Evolutionary conservation across 2,888 invertebrate genomes (phyloP).

Genomic region (Tipula confusa): DNA sequence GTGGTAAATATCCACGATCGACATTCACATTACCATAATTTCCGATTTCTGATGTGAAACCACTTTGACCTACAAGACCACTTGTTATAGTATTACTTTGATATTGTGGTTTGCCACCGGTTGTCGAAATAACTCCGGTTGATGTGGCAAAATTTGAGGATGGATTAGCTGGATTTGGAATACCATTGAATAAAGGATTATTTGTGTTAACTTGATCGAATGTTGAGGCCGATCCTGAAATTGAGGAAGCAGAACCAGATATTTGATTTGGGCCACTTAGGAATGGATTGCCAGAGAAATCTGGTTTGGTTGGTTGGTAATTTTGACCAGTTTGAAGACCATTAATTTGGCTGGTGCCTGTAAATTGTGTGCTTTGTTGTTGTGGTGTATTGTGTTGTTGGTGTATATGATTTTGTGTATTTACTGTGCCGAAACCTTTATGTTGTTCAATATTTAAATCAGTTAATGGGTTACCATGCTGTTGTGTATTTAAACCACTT

Average conservation of each 20-base stretch:
- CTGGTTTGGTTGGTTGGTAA: neutral
- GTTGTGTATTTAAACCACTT: neutral
- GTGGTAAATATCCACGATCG: slow-evolving; percentile 26
- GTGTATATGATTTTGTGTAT: neutral
- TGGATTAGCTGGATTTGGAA: neutral
- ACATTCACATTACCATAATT: slow-evolving; percentile 15
- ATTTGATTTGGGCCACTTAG: neutral
- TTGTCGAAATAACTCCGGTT: neutral
- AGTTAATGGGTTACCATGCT: neutral
- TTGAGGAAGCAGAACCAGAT: slow-evolving; percentile 14
- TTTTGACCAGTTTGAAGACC: neutral
- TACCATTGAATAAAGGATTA: slow-evolving; percentile 28
- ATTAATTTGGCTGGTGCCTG: neutral
- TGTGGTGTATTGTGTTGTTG: neutral
- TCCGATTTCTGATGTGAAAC: neutral
- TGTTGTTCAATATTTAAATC: neutral
- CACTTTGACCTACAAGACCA: neutral
- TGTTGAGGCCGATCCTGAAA: neutral
- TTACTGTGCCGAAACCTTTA: slow-evolving; percentile 3
- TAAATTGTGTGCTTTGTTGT: neutral
- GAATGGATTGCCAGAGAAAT: slow-evolving; percentile 7
- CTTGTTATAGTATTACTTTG: slow-evolving; percentile 5
- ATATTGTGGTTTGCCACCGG: neutral
- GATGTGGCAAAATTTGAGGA: neutral
- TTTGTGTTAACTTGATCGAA: neutral